Percentiles rank a stretch among this genome's conserved stretches.
Evolutionary conservation across 2,113 vertebrate species (phyloP).

Genomic region (Chaetops frenatus): DNA sequence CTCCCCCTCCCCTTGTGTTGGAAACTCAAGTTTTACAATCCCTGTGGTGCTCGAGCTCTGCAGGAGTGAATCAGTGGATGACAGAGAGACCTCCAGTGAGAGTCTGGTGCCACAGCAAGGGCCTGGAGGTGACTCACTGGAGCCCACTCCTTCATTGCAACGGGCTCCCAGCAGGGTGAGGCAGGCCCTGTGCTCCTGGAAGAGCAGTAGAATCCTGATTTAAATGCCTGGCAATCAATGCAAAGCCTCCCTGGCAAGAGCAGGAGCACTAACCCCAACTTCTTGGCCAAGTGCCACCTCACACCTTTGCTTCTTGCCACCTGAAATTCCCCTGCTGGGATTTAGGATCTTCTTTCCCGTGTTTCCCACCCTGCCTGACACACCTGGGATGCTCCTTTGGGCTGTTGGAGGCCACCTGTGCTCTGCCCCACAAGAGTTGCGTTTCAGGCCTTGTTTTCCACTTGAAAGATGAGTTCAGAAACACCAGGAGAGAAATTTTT

Average conservation of each 20-base stretch:
- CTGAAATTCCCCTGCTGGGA: slow-evolving; percentile 19
- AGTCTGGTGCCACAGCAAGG: neutral
- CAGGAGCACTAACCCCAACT: neutral
- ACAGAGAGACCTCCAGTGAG: neutral
- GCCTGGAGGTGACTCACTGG: neutral
- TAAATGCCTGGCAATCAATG: slow-evolving; percentile 6
- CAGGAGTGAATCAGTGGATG: neutral
- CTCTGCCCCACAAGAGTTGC: neutral
- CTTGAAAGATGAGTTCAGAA: neutral
- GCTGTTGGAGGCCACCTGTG: neutral
- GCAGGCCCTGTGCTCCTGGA: neutral
- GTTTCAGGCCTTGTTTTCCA: neutral
- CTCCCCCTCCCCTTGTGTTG: neutral
- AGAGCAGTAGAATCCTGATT: neutral
- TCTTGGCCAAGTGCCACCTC: neutral
- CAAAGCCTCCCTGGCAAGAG: neutral
- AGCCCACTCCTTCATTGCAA: neutral
- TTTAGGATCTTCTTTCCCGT: neutral
- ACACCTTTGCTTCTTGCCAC: neutral
- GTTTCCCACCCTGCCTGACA: neutral
- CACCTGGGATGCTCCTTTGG: neutral
- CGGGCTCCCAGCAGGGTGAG: neutral
- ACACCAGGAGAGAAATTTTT: neutral
- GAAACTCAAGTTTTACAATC: neutral
- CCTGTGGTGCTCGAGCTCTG: neutral